Base-by-base conservation (phyloP, 2,113 vertebrate genomes). In the Mormoops blainvillei region DNA sequence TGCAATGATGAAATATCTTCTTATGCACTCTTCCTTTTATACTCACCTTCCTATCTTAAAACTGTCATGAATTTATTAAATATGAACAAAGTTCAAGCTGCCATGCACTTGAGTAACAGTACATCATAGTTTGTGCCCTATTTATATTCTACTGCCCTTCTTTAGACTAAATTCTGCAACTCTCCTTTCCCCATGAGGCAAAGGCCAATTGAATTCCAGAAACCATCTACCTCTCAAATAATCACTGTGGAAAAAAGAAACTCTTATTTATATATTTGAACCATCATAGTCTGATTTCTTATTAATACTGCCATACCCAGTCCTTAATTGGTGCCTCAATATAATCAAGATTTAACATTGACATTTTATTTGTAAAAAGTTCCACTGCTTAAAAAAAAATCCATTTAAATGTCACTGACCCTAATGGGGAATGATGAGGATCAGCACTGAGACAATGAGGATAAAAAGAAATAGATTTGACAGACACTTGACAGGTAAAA, bases 31-130 rank as follows among this genome's bases (percentile, higher is more conserved):
- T 90, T 74, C 41, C 12, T 84, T 91, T 93, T 81, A 68, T 67
- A 92, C 11, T 77, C 31, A 81, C 31, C 76, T 45, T 85, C 43
- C 84, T 76, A 73, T 68, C 48, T 91, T 94, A 91, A 97, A 78
- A 68, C 43, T 19, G 36, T 28, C 43, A 90, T 22, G 58, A 77
- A 80, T 48, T 91, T 86, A 89, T 48, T 91, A 85, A 61, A 82
- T 87, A 63, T 85, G 78, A 84, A 91, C 48, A 87, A 96, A 63
- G 24, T 41, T 87, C n/a, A 68, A 73, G 10, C 52, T 97, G 31
- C 6, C 13, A 33, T 81, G 43, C 16, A 78, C n/a, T 89, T 78
- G 43, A 86, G 56, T 63, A 95, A 68, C 31, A 94, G 28, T 33
- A 74, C 28, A 74, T 10, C 11, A 10, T 68, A 78, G 33, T 48